Evolutionary conservation across 1,140 invertebrate genomes (phyloP).

Genomic region (Chrysopa pallens): DNA sequence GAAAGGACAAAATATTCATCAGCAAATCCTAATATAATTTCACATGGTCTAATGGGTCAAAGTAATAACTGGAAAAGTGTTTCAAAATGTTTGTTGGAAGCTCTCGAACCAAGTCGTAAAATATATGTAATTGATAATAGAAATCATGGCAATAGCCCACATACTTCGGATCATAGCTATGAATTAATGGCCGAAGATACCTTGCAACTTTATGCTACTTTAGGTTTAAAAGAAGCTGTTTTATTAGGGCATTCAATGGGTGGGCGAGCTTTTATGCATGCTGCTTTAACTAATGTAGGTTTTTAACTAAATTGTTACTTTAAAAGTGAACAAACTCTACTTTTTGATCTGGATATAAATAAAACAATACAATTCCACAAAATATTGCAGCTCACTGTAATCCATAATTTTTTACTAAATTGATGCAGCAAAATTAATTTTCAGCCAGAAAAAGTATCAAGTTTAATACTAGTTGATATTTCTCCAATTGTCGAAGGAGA

Average conservation of each 20-base stretch:
- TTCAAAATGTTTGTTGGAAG: too few relatives aligned
- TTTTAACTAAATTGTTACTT: not conserved
- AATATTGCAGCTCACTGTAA: not conserved
- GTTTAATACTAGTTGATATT: constrained; percentile 68
- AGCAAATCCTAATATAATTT: too few relatives aligned
- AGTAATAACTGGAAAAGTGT: too few relatives aligned
- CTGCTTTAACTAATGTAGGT: constrained; percentile 45
- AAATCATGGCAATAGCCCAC: constrained; percentile 84
- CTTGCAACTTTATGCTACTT: constrained; percentile 33
- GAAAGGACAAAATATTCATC: too few relatives aligned
- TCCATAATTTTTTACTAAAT: not conserved
- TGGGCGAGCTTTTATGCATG: constrained; percentile 63
- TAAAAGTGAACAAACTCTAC: not conserved
- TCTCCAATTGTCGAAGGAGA: constrained; percentile 51
- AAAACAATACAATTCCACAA: not conserved
- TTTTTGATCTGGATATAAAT: not conserved
- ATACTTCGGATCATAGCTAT: constrained; percentile 51
- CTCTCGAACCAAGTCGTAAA: constrained; percentile 16
- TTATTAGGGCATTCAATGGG: constrained; percentile 86
- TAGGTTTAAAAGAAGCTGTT: constrained; percentile 39
- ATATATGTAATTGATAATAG: constrained; percentile 68
- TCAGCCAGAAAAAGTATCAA: constrained; percentile 61
- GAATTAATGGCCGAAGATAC: constrained; percentile 55
- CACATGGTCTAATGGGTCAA: too few relatives aligned
- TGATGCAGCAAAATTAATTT: constrained; percentile 7